phyloP scores from a whole-genome alignment of 2,888 invertebrate genomes.

The Diogma glabrata region DNA sequence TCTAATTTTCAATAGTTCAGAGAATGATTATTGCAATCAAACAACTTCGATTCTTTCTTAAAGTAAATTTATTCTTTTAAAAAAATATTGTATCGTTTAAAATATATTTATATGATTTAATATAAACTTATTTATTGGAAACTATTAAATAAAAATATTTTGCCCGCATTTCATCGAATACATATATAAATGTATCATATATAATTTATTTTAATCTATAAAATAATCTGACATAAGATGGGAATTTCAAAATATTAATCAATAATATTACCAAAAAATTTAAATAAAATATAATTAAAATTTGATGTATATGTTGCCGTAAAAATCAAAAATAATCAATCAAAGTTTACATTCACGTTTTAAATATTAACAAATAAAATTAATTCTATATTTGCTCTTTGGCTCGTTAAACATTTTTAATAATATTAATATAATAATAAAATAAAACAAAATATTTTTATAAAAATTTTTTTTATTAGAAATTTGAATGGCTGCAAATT shows the following conservation, averaged over 20 bases:
- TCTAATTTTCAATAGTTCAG: too few relatives aligned
- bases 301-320: constrained; percentile 8
- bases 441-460: neutral
- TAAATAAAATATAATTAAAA: constrained; percentile 4
- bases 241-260: constrained; percentile 11
- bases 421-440: neutral
- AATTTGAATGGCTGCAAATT: constrained; percentile 39
- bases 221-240: constrained; percentile 17
- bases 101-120: too few relatives aligned
- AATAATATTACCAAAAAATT: constrained; percentile 6
- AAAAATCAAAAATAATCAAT: neutral
- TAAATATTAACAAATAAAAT: neutral
- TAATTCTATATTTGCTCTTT: neutral
- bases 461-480: constrained; percentile 19
- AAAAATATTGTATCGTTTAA: too few relatives aligned
- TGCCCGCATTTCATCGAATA: too few relatives aligned
- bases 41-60: too few relatives aligned
- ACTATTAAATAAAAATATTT: too few relatives aligned
- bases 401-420: constrained; percentile 7
- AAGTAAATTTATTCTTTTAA: too few relatives aligned
- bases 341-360: neutral
- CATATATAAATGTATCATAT: too few relatives aligned
- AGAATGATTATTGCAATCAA: too few relatives aligned
- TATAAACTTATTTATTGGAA: too few relatives aligned
- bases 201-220: constrained; percentile 4